Conservation (phyloP, 2,888 invertebrate species). For the Ctena decussata region DNA sequence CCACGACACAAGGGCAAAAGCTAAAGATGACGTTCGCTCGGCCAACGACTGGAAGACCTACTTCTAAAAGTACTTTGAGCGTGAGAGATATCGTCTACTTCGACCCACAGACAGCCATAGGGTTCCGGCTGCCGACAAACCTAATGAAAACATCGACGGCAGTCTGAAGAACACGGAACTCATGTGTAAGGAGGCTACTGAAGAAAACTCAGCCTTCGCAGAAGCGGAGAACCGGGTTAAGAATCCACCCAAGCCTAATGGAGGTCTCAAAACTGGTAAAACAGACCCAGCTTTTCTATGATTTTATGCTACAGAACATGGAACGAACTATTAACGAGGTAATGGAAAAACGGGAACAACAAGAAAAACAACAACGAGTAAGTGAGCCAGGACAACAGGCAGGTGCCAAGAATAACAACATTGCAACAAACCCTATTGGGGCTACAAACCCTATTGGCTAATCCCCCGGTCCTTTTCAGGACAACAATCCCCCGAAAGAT, state of each 20-base stretch:
- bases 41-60: not conserved
- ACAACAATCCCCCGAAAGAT: no score
- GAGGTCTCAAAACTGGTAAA: no score
- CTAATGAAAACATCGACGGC: not conserved
- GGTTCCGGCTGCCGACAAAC: not conserved
- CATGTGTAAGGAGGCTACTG: not conserved
- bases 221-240: not conserved
- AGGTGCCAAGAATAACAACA: no score
- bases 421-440: no score
- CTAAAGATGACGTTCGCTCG: not conserved
- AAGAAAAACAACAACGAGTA: not conserved
- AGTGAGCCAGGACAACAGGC: no score
- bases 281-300: not conserved
- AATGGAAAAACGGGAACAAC: not conserved
- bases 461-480: no score
- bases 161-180: not conserved
- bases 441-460: no score
- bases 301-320: not conserved
- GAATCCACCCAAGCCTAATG: not conserved
- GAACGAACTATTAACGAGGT: not conserved
- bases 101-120: not conserved
- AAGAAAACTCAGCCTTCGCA: not conserved
- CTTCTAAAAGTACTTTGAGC: not conserved
- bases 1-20: not conserved
- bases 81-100: not conserved